These are phyloP conservation scores for Grantiella picta DNA, from an alignment of 2,113 vertebrate genomes.

Conservation along the genomic window DNA sequence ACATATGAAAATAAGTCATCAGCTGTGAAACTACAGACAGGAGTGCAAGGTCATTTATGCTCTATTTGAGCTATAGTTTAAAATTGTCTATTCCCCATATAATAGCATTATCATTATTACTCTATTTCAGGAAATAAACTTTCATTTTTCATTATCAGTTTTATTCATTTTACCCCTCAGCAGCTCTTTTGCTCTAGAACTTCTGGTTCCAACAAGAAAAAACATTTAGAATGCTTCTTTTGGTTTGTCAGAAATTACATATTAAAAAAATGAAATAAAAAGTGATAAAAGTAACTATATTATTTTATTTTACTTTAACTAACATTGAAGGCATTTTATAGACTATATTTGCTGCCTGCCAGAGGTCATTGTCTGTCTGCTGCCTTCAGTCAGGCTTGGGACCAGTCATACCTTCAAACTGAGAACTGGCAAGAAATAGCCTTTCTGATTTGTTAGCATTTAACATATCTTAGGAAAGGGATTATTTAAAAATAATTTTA, in stretches of 20 bases:
- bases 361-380: background rate
- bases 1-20: background rate
- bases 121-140: background rate
- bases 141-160: background rate
- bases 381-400: background rate
- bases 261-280: background rate
- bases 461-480: background rate
- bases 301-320: background rate
- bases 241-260: background rate
- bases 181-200: background rate
- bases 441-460: background rate
- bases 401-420: background rate
- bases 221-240: background rate
- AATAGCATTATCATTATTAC: background rate
- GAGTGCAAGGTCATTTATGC: background rate
- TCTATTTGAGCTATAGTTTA: background rate
- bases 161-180: background rate
- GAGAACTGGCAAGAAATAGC: background rate
- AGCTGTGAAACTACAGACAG: background rate
- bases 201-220: background rate
- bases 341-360: background rate
- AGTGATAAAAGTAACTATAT: background rate
- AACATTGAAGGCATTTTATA: background rate
- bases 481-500: background rate
- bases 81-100: background rate